A percentile compares a stretch with the other conserved stretches of the same genome.
These are phyloP conservation scores for Protaetia brevitarsis DNA, from an alignment of 1,140 invertebrate genomes.

Conservation along the genomic window DNA sequence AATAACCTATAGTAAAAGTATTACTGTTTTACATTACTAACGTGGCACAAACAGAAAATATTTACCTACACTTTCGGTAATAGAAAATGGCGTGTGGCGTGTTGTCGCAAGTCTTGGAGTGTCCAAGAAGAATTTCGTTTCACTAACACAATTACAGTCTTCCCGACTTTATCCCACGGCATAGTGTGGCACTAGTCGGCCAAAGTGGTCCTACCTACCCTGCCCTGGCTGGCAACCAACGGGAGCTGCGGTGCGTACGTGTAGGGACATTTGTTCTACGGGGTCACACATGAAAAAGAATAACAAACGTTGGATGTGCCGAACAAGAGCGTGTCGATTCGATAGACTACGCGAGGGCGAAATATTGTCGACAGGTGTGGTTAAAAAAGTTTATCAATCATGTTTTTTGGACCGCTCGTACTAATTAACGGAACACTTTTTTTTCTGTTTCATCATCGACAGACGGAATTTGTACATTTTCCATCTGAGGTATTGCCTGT, in stretches of 20 bases:
- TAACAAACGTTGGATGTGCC: neutral
- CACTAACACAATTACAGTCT: slow-evolving; percentile 28
- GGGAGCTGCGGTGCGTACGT: neutral
- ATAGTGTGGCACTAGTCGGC: slow-evolving; percentile 3
- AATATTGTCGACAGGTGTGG: neutral
- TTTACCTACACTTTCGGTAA: slow-evolving; percentile 45
- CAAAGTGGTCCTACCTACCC: slow-evolving; percentile 11
- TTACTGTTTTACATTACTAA: slow-evolving; percentile 41
- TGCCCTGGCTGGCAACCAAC: neutral
- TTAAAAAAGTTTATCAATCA: slow-evolving; percentile 2
- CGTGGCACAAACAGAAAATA: slow-evolving; percentile 36
- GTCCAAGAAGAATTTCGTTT: slow-evolving; percentile 28
- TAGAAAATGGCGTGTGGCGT: slow-evolving; percentile 40
- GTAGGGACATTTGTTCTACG: slow-evolving; percentile 6
- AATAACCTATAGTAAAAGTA: slow-evolving; percentile 21
- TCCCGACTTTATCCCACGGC: slow-evolving; percentile 13
- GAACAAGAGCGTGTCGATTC: neutral
- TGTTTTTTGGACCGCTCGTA: slow-evolving; percentile 5
- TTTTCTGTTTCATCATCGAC: no score
- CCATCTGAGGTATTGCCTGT: no score
- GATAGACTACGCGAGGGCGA: neutral
- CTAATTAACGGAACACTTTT: slow-evolving; percentile 1
- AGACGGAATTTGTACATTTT: no score
- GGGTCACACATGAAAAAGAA: slow-evolving; percentile 2
- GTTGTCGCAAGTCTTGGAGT: slow-evolving; percentile 37